phyloP scores from a whole-genome alignment of 2,113 vertebrate species.

The Uria lomvia region DNA sequence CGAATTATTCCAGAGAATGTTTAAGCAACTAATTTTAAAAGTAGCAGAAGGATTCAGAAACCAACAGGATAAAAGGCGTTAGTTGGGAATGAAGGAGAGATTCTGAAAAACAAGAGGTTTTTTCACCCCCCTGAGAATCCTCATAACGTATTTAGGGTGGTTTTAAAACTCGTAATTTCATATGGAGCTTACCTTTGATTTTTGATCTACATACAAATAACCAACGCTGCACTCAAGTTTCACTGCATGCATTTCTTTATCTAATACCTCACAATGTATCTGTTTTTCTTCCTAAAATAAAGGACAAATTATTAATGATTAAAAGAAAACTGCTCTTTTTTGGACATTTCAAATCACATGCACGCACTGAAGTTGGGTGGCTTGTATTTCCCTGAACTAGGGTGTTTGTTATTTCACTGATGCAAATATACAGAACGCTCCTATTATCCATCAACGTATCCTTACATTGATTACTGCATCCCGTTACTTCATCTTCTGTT shows the following conservation, averaged over 20 bases:
- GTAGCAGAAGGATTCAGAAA: not conserved
- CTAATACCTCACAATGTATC: slow-evolving; percentile 81
- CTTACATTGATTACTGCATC: not conserved
- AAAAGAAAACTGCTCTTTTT: not conserved
- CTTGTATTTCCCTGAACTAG: not conserved
- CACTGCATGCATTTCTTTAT: slow-evolving; percentile 73
- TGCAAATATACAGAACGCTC: not conserved
- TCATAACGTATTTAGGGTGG: not conserved
- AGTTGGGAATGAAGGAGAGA: not conserved
- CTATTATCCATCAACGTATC: not conserved
- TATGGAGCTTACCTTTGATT: slow-evolving; percentile 78
- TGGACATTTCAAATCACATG: not conserved
- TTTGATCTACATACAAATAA: slow-evolving; percentile 80
- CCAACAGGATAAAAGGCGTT: not conserved
- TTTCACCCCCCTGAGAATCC: not conserved
- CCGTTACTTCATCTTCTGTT: not conserved
- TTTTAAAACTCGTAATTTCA: not conserved
- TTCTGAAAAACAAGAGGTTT: not conserved
- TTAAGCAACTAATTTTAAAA: not conserved
- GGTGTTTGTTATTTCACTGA: not conserved
- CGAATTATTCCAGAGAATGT: not conserved
- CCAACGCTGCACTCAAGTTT: slow-evolving; percentile 82
- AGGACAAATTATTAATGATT: not conserved
- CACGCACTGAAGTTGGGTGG: not conserved
- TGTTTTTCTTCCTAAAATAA: slow-evolving; percentile 82